A percentile compares a stretch with the other conserved stretches of the same genome.
Conservation (phyloP, 2,888 invertebrate genomes). For the Pammene fasciana region DNA sequence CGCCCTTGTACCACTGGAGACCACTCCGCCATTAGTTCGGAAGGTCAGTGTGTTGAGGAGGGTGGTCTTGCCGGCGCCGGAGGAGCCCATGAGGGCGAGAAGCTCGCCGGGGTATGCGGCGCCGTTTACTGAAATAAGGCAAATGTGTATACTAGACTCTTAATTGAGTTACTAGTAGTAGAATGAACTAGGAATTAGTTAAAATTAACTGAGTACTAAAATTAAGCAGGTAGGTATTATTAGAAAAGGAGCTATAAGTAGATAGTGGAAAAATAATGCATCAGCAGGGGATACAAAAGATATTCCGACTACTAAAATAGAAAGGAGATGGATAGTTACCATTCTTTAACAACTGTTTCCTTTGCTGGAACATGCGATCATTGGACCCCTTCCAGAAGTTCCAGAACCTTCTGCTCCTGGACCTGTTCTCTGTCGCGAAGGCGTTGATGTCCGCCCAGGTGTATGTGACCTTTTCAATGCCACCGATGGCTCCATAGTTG, state of each 20-base stretch:
- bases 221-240: no score
- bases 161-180: no score
- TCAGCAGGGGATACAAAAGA: no score
- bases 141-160: no score
- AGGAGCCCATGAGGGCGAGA: slow-evolving; percentile 93
- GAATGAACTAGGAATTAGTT: no score
- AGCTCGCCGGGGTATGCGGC: slow-evolving; percentile 93
- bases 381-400: slow-evolving; percentile 72
- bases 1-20: slow-evolving; percentile 83
- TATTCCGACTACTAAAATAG: no score
- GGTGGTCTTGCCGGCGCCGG: slow-evolving; percentile 97
- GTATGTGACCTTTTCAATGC: slow-evolving; percentile 85
- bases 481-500: slow-evolving; percentile 74
- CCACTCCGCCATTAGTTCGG: slow-evolving; percentile 87
- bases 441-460: slow-evolving; percentile 92
- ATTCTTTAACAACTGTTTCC: slow-evolving; percentile 89
- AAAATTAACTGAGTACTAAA: no score
- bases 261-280: no score
- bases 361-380: slow-evolving; percentile 74
- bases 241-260: no score
- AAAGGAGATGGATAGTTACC: slow-evolving; percentile 72
- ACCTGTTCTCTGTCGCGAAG: slow-evolving; percentile 84
- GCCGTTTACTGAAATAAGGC: slow-evolving; percentile 87
- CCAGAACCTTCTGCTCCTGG: slow-evolving; percentile 71
- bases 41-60: slow-evolving; percentile 94